Percentiles rank a stretch among this genome's conserved stretches.
Evolutionary conservation across 2,797 vertebrate species (phyloP).

Genomic region (Erpetoichthys calabaricus): DNA sequence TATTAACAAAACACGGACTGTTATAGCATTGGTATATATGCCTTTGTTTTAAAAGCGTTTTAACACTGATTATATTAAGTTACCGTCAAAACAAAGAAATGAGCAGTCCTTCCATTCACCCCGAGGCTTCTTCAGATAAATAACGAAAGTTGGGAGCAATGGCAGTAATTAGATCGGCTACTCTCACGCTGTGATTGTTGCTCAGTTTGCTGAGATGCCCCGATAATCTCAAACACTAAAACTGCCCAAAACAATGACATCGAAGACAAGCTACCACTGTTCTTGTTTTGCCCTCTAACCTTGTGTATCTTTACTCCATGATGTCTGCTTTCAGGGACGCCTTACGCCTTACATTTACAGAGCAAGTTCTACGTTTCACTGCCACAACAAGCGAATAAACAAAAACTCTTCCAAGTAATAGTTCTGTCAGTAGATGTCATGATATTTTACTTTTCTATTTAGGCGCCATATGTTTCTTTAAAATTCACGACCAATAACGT

Average conservation of each 20-base stretch:
- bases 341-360: neutral
- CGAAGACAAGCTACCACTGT: slow-evolving; percentile 25
- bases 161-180: slow-evolving; percentile 37
- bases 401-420: too few relatives aligned
- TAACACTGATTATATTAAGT: too few relatives aligned
- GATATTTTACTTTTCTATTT: too few relatives aligned
- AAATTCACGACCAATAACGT: neutral
- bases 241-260: slow-evolving; percentile 37
- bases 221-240: slow-evolving; percentile 39
- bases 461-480: neutral
- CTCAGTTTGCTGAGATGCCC: slow-evolving; percentile 32
- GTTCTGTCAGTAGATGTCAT: too few relatives aligned
- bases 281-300: slow-evolving; percentile 37
- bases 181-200: slow-evolving; percentile 37
- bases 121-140: too few relatives aligned
- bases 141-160: slow-evolving; percentile 26
- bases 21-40: too few relatives aligned
- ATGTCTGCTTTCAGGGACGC: neutral
- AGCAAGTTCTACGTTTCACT: neutral
- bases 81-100: too few relatives aligned
- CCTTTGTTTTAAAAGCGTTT: too few relatives aligned
- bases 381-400: too few relatives aligned
- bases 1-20: too few relatives aligned
- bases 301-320: slow-evolving; percentile 2
- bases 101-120: too few relatives aligned